phyloP scores from a whole-genome alignment of 2,797 vertebrate species.

The Trachurus trachurus region DNA sequence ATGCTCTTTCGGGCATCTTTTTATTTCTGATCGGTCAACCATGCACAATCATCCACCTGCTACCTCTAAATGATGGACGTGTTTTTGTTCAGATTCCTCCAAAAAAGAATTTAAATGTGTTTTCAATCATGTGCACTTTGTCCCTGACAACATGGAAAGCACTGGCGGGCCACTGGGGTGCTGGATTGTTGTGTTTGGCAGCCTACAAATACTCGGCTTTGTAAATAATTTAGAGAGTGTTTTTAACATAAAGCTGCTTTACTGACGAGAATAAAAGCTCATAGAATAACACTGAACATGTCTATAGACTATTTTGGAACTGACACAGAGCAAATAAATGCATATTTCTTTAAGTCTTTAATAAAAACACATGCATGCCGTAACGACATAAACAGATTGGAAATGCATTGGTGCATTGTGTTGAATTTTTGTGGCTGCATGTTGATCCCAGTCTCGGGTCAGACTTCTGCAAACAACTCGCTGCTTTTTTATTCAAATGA shows the following conservation, averaged over 20 bases:
- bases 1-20: slow-evolving; percentile 83
- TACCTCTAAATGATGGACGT: slow-evolving; percentile 70
- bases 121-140: slow-evolving; percentile 72
- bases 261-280: slow-evolving; percentile 12
- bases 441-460: slow-evolving; percentile 80
- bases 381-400: neutral
- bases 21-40: slow-evolving; percentile 80
- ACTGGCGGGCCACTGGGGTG: slow-evolving; percentile 28
- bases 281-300: neutral
- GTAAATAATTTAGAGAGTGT: neutral
- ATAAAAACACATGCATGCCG: neutral
- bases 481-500: slow-evolving; percentile 78
- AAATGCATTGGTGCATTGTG: neutral
- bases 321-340: neutral
- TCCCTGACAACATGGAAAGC: slow-evolving; percentile 49
- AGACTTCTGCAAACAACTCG: slow-evolving; percentile 53
- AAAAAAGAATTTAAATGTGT: slow-evolving; percentile 79
- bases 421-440: neutral
- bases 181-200: slow-evolving; percentile 43
- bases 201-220: slow-evolving; percentile 3
- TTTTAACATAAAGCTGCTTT: slow-evolving; percentile 10
- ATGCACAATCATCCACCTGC: slow-evolving; percentile 87
- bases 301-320: neutral
- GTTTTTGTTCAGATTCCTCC: slow-evolving; percentile 57
- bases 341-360: neutral